A percentile compares a stretch with the other conserved stretches of the same genome.
phyloP scores from a whole-genome alignment of 2,888 invertebrate genomes.

The Caenorhabditis sulstoni region DNA sequence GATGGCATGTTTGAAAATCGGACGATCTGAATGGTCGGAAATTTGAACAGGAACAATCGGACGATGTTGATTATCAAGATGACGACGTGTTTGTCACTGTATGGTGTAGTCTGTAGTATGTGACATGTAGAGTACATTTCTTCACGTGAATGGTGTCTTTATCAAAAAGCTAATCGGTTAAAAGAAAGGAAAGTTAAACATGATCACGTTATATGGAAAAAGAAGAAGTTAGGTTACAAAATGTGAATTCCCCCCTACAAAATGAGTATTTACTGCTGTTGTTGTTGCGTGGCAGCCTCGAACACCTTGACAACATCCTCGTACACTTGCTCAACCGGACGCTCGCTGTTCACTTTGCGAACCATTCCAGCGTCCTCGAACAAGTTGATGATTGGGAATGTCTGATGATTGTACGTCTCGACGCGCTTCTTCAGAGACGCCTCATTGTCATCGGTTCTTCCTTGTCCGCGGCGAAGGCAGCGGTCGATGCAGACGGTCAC shows the following conservation, averaged over 20 bases:
- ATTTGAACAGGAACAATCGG: not conserved
- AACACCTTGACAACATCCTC: constrained; percentile 52
- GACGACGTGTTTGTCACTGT: not conserved
- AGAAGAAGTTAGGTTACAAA: too few relatives aligned
- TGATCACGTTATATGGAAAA: not conserved
- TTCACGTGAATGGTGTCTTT: not conserved
- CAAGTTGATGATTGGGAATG: constrained; percentile 81
- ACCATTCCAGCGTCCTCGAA: constrained; percentile 71
- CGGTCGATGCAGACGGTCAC: constrained; percentile 89
- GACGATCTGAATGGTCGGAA: too few relatives aligned
- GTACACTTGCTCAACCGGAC: constrained; percentile 66
- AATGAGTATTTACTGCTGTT: too few relatives aligned
- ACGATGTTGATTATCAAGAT: not conserved
- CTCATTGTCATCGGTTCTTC: constrained; percentile 90
- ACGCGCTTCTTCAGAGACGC: constrained; percentile 89
- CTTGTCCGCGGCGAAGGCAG: constrained; percentile 85
- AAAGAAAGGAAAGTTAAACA: not conserved
- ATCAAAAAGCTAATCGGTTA: not conserved
- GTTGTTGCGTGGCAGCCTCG: constrained; percentile 12
- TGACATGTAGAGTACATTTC: not conserved
- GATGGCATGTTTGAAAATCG: too few relatives aligned
- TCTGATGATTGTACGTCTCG: constrained; percentile 77
- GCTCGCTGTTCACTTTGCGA: constrained; percentile 68
- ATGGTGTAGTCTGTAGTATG: not conserved
- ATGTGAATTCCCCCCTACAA: too few relatives aligned